A percentile compares a stretch with the other conserved stretches of the same genome.
These are phyloP conservation scores for Netelia melanura DNA, from an alignment of 2,888 invertebrate species.

Conservation along the genomic window DNA sequence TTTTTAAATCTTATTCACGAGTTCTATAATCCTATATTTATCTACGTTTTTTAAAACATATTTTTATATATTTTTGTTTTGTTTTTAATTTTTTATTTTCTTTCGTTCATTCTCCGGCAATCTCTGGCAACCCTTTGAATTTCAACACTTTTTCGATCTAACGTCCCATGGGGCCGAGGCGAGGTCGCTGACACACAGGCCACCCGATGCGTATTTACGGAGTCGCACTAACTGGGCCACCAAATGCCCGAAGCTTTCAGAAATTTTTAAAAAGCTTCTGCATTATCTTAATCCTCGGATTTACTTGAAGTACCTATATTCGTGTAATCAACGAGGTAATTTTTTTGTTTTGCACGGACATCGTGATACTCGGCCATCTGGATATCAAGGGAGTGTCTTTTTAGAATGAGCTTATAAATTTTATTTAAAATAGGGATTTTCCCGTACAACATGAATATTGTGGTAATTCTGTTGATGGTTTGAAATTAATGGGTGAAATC, in stretches of 20 bases:
- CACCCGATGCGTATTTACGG: constrained; percentile 50
- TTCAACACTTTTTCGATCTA: constrained; percentile 2
- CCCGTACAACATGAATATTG: too few species aligned
- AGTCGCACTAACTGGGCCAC: constrained; percentile 47
- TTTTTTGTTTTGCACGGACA: background rate
- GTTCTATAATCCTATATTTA: background rate
- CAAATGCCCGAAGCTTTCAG: constrained; percentile 1
- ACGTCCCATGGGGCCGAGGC: constrained; percentile 49
- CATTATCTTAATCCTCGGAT: constrained; percentile 3
- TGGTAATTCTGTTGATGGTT: too few species aligned
- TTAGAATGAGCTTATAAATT: too few species aligned
- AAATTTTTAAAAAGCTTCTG: background rate
- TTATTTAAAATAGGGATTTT: too few species aligned
- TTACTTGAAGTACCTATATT: background rate
- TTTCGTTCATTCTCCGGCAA: background rate
- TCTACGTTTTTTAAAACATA: background rate
- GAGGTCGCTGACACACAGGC: constrained; percentile 51
- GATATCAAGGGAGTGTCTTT: too few species aligned
- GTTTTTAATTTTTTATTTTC: background rate
- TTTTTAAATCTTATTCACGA: background rate
- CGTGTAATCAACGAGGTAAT: background rate
- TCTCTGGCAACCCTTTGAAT: constrained; percentile 17
- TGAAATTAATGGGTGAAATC: too few species aligned
- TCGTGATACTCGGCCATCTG: too few species aligned
- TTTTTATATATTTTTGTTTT: background rate